Percentiles rank a stretch among this genome's conserved stretches.
Evolutionary conservation across 1,140 invertebrate species (phyloP).

Genomic region (Zeugodacus cucurbitae): DNA sequence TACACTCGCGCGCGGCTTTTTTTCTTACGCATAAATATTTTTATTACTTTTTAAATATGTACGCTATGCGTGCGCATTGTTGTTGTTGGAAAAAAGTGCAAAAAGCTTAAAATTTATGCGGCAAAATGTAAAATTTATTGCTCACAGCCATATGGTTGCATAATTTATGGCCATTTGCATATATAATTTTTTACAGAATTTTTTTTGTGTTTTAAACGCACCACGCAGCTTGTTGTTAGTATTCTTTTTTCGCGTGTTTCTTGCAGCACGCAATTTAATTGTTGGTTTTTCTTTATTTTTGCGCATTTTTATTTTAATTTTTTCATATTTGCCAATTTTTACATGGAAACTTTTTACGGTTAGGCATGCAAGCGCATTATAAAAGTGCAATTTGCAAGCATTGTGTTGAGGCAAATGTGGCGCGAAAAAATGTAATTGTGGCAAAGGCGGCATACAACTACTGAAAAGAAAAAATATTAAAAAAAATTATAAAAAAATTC

Average conservation of each 20-base stretch:
- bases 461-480: neutral
- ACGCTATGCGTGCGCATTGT: neutral
- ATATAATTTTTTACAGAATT: conserved; percentile 2
- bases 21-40: neutral
- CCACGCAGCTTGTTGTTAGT: neutral
- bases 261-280: neutral
- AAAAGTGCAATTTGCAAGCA: neutral
- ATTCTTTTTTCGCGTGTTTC: neutral
- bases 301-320: neutral
- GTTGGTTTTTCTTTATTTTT: neutral
- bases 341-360: neutral
- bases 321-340: neutral
- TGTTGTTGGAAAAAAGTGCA: neutral
- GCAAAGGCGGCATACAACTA: neutral
- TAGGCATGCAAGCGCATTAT: neutral
- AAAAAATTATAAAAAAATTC: neutral
- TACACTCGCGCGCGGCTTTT: neutral
- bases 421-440: neutral
- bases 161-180: conserved; percentile 19
- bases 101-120: conserved; percentile 10
- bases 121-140: conserved; percentile 27
- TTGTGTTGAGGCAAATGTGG: neutral
- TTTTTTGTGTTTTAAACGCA: neutral
- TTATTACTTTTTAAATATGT: conserved; percentile 17
- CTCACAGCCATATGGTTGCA: conserved; percentile 20